Evolutionary conservation across 2,113 vertebrate species (phyloP).

Genomic region (Eurystomus gularis): DNA sequence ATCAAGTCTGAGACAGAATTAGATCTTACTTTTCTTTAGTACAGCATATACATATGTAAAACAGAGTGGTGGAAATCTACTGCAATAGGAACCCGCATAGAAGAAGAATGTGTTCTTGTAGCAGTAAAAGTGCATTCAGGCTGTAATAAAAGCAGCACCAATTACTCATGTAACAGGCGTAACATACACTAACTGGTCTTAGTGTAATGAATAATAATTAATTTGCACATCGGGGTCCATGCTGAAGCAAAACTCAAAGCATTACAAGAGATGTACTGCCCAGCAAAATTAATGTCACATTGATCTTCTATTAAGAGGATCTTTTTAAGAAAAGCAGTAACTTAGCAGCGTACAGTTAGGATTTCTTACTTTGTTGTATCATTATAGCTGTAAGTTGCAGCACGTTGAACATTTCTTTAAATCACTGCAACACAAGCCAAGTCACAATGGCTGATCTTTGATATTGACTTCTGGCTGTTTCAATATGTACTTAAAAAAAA

Average conservation of each 20-base stretch:
- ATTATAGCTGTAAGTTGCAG: neutral
- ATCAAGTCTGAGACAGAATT: neutral
- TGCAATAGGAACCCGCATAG: neutral
- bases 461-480: neutral
- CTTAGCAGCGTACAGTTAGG: neutral
- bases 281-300: neutral
- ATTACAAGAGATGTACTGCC: neutral
- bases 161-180: neutral
- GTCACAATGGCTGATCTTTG: neutral
- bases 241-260: neutral
- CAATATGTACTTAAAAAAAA: neutral
- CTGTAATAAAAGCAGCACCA: neutral
- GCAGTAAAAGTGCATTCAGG: rapidly evolving
- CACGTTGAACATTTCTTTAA: neutral
- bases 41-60: rapidly evolving
- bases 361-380: neutral
- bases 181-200: neutral
- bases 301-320: neutral
- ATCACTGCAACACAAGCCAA: neutral
- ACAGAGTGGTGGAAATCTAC: neutral
- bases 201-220: neutral
- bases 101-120: neutral
- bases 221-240: neutral
- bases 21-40: neutral
- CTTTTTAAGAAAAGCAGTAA: neutral